Percentiles rank a stretch among this genome's conserved stretches.
These are phyloP conservation scores for Discoglossus pictus DNA, from an alignment of 2,797 vertebrate species.

Conservation along the genomic window DNA sequence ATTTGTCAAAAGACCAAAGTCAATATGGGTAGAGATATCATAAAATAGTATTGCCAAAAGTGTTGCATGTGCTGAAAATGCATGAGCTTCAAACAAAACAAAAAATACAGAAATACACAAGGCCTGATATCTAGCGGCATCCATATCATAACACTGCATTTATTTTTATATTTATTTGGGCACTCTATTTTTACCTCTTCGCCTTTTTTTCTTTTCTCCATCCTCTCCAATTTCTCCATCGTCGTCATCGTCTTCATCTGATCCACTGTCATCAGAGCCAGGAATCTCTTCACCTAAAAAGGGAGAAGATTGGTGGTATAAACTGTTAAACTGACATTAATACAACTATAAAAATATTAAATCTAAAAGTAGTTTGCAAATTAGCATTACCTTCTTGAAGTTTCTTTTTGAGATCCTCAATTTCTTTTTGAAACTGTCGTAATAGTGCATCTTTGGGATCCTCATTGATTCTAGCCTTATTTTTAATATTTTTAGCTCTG, in stretches of 20 bases:
- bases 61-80: too few relatives aligned
- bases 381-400: constrained; percentile 85
- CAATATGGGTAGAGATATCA: too few relatives aligned
- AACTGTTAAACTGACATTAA: not conserved
- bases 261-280: constrained; percentile 90
- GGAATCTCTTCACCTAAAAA: constrained; percentile 93
- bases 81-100: too few relatives aligned
- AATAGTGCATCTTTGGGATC: constrained; percentile 96
- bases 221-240: constrained; percentile 82
- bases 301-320: not conserved
- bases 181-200: constrained; percentile 76
- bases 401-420: constrained; percentile 96
- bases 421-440: constrained; percentile 97
- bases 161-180: too few relatives aligned
- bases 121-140: too few relatives aligned
- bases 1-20: too few relatives aligned
- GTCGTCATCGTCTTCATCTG: constrained; percentile 88
- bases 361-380: too few relatives aligned
- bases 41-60: too few relatives aligned
- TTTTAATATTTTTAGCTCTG: constrained; percentile 98
- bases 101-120: too few relatives aligned
- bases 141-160: too few relatives aligned
- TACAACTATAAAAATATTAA: too few relatives aligned
- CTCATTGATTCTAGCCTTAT: constrained; percentile 98
- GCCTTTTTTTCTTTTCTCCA: constrained; percentile 85